Conservation (phyloP, 2,888 invertebrate genomes). For the Amphipyra tragopoginis region DNA sequence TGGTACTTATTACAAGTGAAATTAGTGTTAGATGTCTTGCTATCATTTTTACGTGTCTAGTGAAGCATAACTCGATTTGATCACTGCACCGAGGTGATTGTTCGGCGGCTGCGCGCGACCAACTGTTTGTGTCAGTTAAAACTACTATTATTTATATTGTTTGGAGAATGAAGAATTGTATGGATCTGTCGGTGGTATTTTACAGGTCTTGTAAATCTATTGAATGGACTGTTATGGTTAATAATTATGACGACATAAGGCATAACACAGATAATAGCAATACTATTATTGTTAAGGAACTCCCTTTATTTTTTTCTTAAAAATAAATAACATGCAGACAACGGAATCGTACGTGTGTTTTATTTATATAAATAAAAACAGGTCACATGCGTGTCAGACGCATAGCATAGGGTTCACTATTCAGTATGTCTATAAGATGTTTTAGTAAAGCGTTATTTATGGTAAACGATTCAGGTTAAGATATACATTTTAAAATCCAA, state of each 20-base stretch:
- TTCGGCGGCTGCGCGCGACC: slow-evolving; percentile 74
- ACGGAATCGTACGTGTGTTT: too few species aligned
- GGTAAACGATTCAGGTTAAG: too few species aligned
- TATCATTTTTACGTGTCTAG: slow-evolving; percentile 58
- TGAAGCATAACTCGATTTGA: slow-evolving; percentile 57
- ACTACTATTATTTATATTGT: slow-evolving; percentile 89
- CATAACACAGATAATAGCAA: not conserved
- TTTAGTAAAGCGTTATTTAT: too few species aligned
- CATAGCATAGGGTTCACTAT: too few species aligned
- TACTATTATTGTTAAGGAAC: not conserved
- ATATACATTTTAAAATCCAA: too few species aligned
- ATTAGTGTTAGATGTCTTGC: slow-evolving; percentile 54
- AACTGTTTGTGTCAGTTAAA: slow-evolving; percentile 77
- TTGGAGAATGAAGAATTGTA: slow-evolving; percentile 77
- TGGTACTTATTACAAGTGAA: slow-evolving; percentile 63
- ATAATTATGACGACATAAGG: slow-evolving; percentile 3
- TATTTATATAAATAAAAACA: too few species aligned
- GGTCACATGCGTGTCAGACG: too few species aligned
- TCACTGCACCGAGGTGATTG: slow-evolving; percentile 62
- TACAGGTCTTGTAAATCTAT: not conserved
- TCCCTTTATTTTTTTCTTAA: too few species aligned
- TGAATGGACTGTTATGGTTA: slow-evolving; percentile 25
- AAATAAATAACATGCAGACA: too few species aligned
- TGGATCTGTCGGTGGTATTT: slow-evolving; percentile 64
- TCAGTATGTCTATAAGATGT: too few species aligned